phyloP scores from a whole-genome alignment of 2,888 invertebrate species.

The Eupithecia subfuscata region DNA sequence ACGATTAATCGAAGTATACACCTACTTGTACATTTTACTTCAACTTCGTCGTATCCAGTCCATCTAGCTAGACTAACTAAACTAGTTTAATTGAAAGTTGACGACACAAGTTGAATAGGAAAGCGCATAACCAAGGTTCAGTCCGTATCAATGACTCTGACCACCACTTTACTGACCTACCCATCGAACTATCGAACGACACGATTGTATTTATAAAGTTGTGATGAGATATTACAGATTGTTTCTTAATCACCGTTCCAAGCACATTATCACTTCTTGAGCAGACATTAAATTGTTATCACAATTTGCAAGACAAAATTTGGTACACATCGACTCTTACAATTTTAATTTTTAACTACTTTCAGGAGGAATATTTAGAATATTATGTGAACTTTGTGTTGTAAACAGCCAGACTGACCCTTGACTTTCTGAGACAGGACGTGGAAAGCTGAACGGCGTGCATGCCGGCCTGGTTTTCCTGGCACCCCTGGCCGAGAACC shows the following conservation, averaged over 20 bases:
- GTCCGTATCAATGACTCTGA: not conserved
- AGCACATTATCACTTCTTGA: constrained; percentile 1
- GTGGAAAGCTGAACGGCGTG: constrained; percentile 75
- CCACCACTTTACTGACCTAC: not conserved
- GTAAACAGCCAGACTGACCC: not conserved
- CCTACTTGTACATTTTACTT: not conserved
- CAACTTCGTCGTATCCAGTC: not conserved
- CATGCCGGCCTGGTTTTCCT: constrained; percentile 78
- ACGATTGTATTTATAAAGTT: not conserved
- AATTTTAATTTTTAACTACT: not conserved
- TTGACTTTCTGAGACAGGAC: constrained; percentile 75
- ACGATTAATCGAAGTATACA: too few relatives aligned
- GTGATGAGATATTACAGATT: not conserved
- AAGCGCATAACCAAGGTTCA: not conserved
- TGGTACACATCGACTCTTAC: not conserved
- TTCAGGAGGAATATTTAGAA: not conserved
- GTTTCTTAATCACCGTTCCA: not conserved
- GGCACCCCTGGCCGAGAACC: constrained; percentile 70
- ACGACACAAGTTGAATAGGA: not conserved
- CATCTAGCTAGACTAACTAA: not conserved
- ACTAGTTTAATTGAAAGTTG: constrained; percentile 8
- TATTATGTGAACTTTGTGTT: not conserved
- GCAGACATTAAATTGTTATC: not conserved
- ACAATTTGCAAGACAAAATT: not conserved
- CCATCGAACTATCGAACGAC: not conserved